Base-by-base conservation (phyloP, 2,888 invertebrate genomes). In the Ceriagrion tenellum region DNA sequence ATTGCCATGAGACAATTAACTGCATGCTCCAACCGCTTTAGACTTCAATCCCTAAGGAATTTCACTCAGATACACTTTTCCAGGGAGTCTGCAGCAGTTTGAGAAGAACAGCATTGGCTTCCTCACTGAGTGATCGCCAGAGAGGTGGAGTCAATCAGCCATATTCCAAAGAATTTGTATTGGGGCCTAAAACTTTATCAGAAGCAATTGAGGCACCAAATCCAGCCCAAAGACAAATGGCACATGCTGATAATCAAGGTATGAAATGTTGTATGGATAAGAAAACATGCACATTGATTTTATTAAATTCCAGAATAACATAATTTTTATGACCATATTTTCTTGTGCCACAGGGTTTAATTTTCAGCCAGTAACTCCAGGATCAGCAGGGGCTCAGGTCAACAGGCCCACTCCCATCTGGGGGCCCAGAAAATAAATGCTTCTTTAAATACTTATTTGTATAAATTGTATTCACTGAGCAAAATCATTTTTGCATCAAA, bases 401-500 rank as follows among this genome's bases (percentile, higher is more conserved):
- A 59, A n/a, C 26, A 90, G 95, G 90, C 20, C 26, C n/a, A 69
- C 40, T 93, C 63, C 93, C 6, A 6, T 93, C 1, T 93, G 93
- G 93, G 93, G 93, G 10, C 13, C 13, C 40, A 93, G 69, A 74
- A 93, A 47, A 93, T 93, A 35, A 74, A 16, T n/a, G 13, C 23
- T 30, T 2, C 35, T 55, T n/a, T 47, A 40, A 23, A n/a, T 55
- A 16, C 40, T 47, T 16, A 13, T 40, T 69, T 26, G 18, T 69
- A 47, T 18, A 88, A 30, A 81, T 47, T 47, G 47, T 8, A 47
- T 2, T 8, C 47, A 47, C 8, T 8, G 4, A 47, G 47, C 30
- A 55, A 23, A n/a, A 93, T 88, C 35, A 95, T 95, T 96, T 96
- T 96, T 35, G 81, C 35, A 96, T 95, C 95, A 97, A 96, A 95